Evolutionary conservation across 2,113 vertebrate species (phyloP).

Genomic region (Anolis carolinensis): DNA sequence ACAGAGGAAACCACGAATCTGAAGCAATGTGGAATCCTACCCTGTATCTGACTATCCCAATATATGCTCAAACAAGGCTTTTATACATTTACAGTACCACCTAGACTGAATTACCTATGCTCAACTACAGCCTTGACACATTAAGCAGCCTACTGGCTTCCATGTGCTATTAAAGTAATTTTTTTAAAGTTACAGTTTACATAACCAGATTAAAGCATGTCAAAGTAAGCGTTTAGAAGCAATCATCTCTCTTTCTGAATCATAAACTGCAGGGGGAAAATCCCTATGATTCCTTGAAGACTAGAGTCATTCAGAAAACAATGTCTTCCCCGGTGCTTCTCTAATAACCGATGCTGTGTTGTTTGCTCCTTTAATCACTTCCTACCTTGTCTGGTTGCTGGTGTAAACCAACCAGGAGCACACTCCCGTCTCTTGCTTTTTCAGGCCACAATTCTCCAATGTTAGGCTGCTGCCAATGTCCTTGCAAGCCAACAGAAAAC

Average conservation of each 20-base stretch:
- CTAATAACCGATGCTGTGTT: constrained; percentile 85
- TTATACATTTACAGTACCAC: constrained; percentile 44
- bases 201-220: constrained; percentile 57
- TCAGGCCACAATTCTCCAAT: constrained; percentile 86
- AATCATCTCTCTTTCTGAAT: constrained; percentile 52
- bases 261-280: constrained; percentile 42
- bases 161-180: constrained; percentile 45
- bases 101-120: constrained; percentile 5
- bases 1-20: constrained; percentile 65
- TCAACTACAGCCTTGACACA: constrained; percentile 32
- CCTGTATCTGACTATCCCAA: constrained; percentile 37
- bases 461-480: constrained; percentile 92
- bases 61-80: constrained; percentile 43
- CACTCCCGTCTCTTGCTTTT: constrained; percentile 68
- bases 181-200: constrained; percentile 54
- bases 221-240: constrained; percentile 22
- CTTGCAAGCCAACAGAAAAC: constrained; percentile 88
- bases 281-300: constrained; percentile 59
- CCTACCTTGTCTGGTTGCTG: constrained; percentile 81
- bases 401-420: constrained; percentile 75
- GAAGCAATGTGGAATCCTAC: constrained; percentile 53
- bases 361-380: constrained; percentile 73
- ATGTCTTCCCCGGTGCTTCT: constrained; percentile 76
- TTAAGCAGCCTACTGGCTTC: constrained; percentile 46
- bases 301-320: constrained; percentile 50